A percentile compares a stretch with the other conserved stretches of the same genome.
These are phyloP conservation scores for Rhagium mordax DNA, from an alignment of 2,888 invertebrate species.

Conservation along the genomic window DNA sequence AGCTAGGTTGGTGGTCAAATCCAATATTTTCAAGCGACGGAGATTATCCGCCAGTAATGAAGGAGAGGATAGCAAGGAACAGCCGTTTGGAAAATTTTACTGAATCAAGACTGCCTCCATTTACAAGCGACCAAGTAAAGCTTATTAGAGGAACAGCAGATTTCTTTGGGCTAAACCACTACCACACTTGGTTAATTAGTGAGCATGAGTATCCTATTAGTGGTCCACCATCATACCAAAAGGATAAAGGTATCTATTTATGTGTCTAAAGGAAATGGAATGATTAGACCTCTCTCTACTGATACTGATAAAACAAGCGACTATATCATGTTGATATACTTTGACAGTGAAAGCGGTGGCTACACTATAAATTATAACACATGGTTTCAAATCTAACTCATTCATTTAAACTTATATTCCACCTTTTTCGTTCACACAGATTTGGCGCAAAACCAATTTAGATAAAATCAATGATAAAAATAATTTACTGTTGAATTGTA, in stretches of 20 bases:
- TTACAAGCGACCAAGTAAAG: conserved; percentile 68
- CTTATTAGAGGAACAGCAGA: conserved; percentile 73
- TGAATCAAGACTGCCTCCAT: conserved; percentile 69
- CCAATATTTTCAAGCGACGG: conserved; percentile 71
- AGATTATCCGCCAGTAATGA: conserved; percentile 73
- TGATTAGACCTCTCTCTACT: no score
- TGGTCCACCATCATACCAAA: conserved; percentile 60
- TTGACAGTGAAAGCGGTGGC: no score
- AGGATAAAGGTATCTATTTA: conserved; percentile 60
- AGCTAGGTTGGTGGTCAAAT: conserved; percentile 70
- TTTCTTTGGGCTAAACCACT: conserved; percentile 79
- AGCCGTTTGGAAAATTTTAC: conserved; percentile 69
- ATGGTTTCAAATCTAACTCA: neutral
- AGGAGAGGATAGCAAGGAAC: conserved; percentile 65
- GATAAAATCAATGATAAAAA: neutral
- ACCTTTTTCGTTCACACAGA: neutral
- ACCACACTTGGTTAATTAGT: conserved; percentile 71
- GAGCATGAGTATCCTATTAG: conserved; percentile 60
- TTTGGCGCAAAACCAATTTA: neutral
- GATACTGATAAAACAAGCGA: no score
- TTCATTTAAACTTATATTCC: neutral
- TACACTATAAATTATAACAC: no score
- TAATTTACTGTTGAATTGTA: neutral
- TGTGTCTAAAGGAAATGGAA: no score
- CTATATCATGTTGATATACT: no score